phyloP scores from a whole-genome alignment of 2,113 vertebrate genomes.

The Colaptes auratus region DNA sequence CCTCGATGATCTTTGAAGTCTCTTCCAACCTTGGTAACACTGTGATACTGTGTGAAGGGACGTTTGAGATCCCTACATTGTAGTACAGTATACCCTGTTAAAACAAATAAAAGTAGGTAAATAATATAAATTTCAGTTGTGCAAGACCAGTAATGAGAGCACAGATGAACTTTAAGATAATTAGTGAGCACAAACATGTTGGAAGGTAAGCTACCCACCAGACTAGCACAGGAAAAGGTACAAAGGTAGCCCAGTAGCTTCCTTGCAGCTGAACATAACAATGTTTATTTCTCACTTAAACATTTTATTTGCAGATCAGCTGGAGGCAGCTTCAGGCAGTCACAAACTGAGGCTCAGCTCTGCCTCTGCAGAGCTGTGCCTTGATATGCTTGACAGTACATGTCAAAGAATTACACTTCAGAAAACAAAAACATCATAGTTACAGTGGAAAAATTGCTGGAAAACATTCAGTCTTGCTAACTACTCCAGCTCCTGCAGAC shows the following conservation, averaged over 20 bases:
- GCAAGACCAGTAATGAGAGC: not conserved
- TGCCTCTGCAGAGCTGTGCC: not conserved
- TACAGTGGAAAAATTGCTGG: not conserved
- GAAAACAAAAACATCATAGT: not conserved
- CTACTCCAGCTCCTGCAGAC: not conserved
- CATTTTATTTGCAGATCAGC: not conserved
- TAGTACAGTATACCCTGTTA: not conserved
- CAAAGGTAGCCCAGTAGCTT: not conserved
- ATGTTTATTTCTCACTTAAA: not conserved
- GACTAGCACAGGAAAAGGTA: not conserved
- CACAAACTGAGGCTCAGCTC: not conserved
- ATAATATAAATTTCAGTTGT: not conserved
- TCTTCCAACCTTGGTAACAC: too few species aligned
- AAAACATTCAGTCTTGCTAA: not conserved
- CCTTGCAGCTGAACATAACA: not conserved
- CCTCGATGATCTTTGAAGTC: too few species aligned
- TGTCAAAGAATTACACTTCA: not conserved
- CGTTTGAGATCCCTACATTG: not conserved
- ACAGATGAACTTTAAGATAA: not conserved
- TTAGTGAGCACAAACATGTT: not conserved
- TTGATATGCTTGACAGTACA: not conserved
- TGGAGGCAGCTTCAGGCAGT: not conserved
- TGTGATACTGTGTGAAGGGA: too few species aligned
- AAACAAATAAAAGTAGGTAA: not conserved
- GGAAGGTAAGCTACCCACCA: not conserved